Percentiles rank a stretch among this genome's conserved stretches.
Conservation (phyloP, 2,888 invertebrate genomes). For the Platynereis dumerilii region DNA sequence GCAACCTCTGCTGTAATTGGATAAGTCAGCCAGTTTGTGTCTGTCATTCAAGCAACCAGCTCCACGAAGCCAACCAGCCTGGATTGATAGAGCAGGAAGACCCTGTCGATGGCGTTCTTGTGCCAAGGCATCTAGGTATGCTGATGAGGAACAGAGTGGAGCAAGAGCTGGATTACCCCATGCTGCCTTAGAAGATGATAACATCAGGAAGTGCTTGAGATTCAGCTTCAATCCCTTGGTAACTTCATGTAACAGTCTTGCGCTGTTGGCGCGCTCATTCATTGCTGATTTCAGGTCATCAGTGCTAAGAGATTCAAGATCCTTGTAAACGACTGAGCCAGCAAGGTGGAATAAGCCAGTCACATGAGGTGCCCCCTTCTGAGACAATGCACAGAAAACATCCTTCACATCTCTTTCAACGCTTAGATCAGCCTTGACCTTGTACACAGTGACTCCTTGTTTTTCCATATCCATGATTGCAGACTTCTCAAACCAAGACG, state of each 20-base stretch:
- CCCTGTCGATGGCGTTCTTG: neutral
- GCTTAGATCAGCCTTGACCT: conserved; percentile 12
- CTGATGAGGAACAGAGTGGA: conserved; percentile 3
- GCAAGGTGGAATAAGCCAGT: conserved; percentile 15
- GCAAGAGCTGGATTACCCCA: conserved; percentile 15
- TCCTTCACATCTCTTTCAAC: conserved; percentile 3
- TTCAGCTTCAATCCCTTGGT: neutral
- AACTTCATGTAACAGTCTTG: conserved; percentile 3
- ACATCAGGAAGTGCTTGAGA: conserved; percentile 16
- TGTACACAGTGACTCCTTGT: conserved; percentile 4
- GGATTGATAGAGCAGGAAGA: conserved; percentile 10
- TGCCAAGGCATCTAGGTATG: conserved; percentile 14
- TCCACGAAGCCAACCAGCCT: conserved; percentile 14
- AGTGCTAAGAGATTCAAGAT: neutral
- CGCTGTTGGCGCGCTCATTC: conserved; percentile 3
- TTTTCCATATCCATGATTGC: conserved; percentile 9
- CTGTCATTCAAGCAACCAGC: conserved; percentile 11
- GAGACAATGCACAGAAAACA: neutral
- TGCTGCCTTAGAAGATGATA: conserved; percentile 12
- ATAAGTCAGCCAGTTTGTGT: neutral
- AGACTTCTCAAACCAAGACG: conserved; percentile 8
- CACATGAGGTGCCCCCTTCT: conserved; percentile 1
- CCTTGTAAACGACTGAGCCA: neutral
- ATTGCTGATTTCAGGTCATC: neutral
- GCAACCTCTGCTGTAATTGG: neutral